Evolutionary conservation across 2,113 vertebrate species (phyloP), one percentile per base, ranked within the genome.

Genomic region (Triplophysa dalaica): DNA sequence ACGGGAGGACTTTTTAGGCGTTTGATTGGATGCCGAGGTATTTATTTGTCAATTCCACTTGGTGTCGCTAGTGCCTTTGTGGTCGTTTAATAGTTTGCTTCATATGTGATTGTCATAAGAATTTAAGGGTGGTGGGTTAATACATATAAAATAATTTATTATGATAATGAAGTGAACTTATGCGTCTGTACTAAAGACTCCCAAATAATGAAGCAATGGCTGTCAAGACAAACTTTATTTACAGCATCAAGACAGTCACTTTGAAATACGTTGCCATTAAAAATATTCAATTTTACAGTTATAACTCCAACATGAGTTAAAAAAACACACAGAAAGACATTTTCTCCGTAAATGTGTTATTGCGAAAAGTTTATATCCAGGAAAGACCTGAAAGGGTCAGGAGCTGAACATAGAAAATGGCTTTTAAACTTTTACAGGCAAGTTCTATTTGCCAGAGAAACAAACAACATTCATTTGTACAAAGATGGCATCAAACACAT

Each of bases 341-440:
- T 38, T 58, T 81, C 75, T 56, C 74, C 77, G 72, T 22, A 84
- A 13, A 65, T 17, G 41, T 29, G 63, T 68, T 72, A 85, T 81
- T 78, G 82, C 65, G 78, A 68, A 68, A 67, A 69, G 68, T 78
- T 26, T 78, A 75, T 72, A 77, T 58, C 73, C 29, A 77, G 66
- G 56, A 77, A 69, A 8, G 41, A 33, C 61, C 50, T 13, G 54
- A 78, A 24, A 62, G 50, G 16, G 66, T 76, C 77, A 75, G 56
- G 22, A 64, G 73, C 62, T 70, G 64, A 66, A 84, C 21, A 48
- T 33, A 61, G 75, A 75, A 33, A 84, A 87, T 84, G 83, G 83
- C 82, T 85, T 87, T 76, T 80, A 83, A 83, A 79, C 79, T 66
- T 63, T 80, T 83, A 89, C 84, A 87, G 83, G 65, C 45, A 86